phyloP scores from a whole-genome alignment of 2,888 invertebrate species.

The Drosophila eohydei region DNA sequence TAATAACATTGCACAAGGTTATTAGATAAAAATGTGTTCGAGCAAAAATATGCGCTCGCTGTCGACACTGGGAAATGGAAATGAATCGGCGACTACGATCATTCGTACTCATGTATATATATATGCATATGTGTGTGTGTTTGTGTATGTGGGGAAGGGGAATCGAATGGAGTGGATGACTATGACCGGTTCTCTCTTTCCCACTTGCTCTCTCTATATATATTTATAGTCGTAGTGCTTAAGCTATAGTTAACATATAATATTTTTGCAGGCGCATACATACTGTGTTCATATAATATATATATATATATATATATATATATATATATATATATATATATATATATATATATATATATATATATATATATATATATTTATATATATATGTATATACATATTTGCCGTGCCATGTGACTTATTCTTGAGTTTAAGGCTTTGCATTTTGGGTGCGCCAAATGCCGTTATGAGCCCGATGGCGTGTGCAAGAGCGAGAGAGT shows the following conservation, averaged over 20 bases:
- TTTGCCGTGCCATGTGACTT: slow-evolving; percentile 39
- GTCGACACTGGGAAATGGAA: slow-evolving; percentile 51
- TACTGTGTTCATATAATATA: too few species aligned
- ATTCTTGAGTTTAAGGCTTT: slow-evolving; percentile 19
- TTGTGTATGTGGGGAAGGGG: slow-evolving; percentile 10
- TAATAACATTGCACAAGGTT: slow-evolving; percentile 85
- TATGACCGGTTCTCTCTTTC: slow-evolving; percentile 47
- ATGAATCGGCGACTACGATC: slow-evolving; percentile 51
- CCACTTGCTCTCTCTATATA: background rate
- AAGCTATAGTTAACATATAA: slow-evolving; percentile 13
- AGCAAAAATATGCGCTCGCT: slow-evolving; percentile 51
- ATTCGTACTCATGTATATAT: background rate
- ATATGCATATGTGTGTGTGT: background rate
- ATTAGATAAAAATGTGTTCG: slow-evolving; percentile 83
- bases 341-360: slow-evolving; percentile 1
- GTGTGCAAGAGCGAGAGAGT: slow-evolving; percentile 4
- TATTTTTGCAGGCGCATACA: background rate
- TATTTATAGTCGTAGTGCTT: slow-evolving; percentile 23
- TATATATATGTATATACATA: background rate
- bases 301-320: background rate
- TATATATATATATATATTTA: background rate
- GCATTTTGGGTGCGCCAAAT: slow-evolving; percentile 38
- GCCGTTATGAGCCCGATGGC: slow-evolving; percentile 55
- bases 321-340: background rate
- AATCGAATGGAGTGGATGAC: slow-evolving; percentile 28